Percentiles rank a stretch among this genome's conserved stretches.
Evolutionary conservation across 2,113 vertebrate species (phyloP).

Genomic region (Poecile atricapillus): DNA sequence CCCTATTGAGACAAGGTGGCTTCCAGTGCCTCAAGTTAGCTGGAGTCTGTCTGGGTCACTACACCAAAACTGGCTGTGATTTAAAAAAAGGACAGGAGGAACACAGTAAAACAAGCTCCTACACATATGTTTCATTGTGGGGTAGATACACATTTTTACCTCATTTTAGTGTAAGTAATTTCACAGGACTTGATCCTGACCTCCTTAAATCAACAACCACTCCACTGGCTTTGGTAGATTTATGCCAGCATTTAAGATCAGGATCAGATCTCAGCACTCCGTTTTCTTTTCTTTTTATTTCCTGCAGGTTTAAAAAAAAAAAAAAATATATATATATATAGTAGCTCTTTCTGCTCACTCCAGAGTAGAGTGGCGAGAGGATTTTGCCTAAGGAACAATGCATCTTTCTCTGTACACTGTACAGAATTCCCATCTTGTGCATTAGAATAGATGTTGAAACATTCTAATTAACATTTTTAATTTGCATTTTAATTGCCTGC

Average conservation of each 20-base stretch:
- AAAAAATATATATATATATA: neutral
- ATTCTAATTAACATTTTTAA: conserved; percentile 67
- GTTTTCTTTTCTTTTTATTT: neutral
- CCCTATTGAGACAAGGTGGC: fast-evolving
- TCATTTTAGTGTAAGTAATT: neutral
- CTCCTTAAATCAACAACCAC: neutral
- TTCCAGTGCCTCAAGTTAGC: neutral
- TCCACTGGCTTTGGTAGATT: neutral
- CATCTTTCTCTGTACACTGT: neutral
- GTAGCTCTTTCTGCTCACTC: neutral
- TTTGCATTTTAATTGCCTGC: conserved; percentile 74
- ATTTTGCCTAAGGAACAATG: conserved; percentile 46
- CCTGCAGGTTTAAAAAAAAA: neutral
- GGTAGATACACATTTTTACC: neutral
- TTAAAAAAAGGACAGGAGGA: neutral
- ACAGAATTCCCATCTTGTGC: conserved; percentile 45
- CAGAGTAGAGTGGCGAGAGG: neutral
- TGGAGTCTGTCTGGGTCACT: neutral
- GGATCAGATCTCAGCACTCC: neutral
- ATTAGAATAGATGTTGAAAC: conserved; percentile 57
- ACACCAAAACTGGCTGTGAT: neutral
- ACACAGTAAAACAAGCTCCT: neutral
- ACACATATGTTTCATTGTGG: neutral
- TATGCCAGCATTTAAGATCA: neutral
- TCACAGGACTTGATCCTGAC: neutral